Evolutionary conservation across 2,888 invertebrate species (phyloP).

Genomic region (Dendrolimus houi): DNA sequence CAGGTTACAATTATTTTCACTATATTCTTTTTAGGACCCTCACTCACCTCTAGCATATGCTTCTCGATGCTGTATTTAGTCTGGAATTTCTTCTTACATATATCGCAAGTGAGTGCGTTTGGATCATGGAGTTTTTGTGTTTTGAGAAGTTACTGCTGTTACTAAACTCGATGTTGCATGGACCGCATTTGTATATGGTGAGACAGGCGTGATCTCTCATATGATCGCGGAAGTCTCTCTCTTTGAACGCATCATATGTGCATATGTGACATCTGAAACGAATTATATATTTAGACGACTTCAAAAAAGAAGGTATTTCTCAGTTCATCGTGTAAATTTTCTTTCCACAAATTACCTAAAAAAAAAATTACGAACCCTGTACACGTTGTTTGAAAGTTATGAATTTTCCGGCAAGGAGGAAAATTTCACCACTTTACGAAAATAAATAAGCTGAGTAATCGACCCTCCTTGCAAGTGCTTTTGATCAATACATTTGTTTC

Average conservation of each 20-base stretch:
- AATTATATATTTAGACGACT: no score
- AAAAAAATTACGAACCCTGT: no score
- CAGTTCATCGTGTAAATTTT: no score
- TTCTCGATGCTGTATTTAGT: slow-evolving; percentile 22
- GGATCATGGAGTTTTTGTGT: slow-evolving; percentile 57
- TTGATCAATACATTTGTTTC: no score
- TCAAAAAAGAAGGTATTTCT: no score
- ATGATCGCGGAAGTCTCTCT: slow-evolving; percentile 38
- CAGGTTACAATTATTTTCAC: no score
- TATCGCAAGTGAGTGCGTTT: slow-evolving; percentile 29
- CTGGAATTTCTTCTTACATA: slow-evolving; percentile 46
- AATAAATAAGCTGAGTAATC: no score
- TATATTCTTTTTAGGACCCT: not conserved
- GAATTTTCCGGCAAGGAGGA: no score
- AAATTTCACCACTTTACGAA: no score
- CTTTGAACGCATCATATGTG: not conserved
- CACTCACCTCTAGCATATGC: slow-evolving; percentile 37
- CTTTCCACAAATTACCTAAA: no score
- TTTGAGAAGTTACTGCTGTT: slow-evolving; percentile 59
- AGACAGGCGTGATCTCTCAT: slow-evolving; percentile 45
- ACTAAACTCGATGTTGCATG: slow-evolving; percentile 47
- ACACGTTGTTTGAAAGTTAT: no score
- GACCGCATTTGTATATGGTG: slow-evolving; percentile 41
- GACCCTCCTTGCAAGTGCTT: no score
- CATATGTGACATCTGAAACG: slow-evolving; percentile 36